These are phyloP conservation scores for Panagrolaimus sp. DNA, from an alignment of 1,140 invertebrate species.

Conservation along the genomic window DNA sequence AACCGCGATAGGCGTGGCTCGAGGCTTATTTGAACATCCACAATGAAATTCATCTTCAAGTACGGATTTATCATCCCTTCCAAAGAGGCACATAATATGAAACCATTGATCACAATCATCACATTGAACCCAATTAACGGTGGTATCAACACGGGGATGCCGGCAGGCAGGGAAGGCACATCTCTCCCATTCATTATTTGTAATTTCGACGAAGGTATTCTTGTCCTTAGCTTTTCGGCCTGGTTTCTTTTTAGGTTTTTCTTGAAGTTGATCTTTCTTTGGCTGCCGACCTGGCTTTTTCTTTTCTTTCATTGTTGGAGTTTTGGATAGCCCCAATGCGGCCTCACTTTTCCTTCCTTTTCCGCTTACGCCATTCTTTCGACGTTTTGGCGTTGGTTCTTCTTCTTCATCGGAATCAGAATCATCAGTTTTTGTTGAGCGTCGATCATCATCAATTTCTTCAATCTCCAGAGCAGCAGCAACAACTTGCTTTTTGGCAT, in stretches of 20 bases:
- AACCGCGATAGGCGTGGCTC: too few species aligned
- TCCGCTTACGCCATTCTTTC: not conserved
- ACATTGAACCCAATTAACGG: slow-evolving; percentile 1
- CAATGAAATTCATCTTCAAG: too few species aligned
- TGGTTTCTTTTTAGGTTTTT: not conserved
- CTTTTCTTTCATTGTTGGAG: not conserved
- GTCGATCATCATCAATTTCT: too few species aligned
- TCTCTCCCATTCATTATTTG: not conserved
- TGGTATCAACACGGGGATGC: slow-evolving; percentile 2
- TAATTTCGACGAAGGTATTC: not conserved
- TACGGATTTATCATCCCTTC: not conserved
- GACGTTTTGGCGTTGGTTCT: not conserved
- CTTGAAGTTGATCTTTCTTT: not conserved
- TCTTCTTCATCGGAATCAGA: not conserved
- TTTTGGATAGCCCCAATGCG: not conserved
- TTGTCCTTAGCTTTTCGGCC: not conserved
- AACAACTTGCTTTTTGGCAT: too few species aligned
- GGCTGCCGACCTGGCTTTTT: not conserved
- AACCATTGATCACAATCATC: slow-evolving; percentile 3
- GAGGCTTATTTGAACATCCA: too few species aligned
- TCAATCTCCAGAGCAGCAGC: too few species aligned
- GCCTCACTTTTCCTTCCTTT: not conserved
- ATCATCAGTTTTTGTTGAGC: not conserved
- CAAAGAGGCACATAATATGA: not conserved
- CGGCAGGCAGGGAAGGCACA: not conserved